Evolutionary conservation across 2,113 vertebrate species (phyloP).

Genomic region (Myrmecophaga tridactyla): DNA sequence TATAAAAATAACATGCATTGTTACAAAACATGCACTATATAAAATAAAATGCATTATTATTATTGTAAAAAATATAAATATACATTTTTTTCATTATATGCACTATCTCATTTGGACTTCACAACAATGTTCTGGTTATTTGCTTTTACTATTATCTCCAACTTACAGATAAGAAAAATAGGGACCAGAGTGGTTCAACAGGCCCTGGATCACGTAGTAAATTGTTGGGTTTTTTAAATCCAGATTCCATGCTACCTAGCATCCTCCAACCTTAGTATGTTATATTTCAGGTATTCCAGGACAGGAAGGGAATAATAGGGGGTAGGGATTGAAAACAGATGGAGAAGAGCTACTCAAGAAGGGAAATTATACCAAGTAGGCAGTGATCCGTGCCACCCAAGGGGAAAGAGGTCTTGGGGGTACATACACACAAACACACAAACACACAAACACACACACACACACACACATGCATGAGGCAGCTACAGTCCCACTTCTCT

Average conservation of each 20-base stretch:
- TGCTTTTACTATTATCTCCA: neutral
- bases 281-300: neutral
- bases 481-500: neutral
- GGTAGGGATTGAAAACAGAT: neutral
- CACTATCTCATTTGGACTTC: neutral
- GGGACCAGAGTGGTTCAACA: neutral
- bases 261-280: no score
- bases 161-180: neutral
- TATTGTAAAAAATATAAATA: no score
- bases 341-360: neutral
- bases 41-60: no score
- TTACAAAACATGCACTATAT: no score
- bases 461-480: neutral
- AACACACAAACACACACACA: neutral
- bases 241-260: neutral
- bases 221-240: neutral
- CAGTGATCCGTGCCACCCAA: neutral
- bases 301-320: neutral
- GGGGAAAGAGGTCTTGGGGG: neutral
- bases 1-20: neutral
- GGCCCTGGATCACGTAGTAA: neutral
- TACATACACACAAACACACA: fast-evolving
- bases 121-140: neutral
- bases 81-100: neutral
- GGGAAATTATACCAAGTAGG: neutral